phyloP scores from a whole-genome alignment of 2,797 vertebrate species.

The Chrysocyon brachyurus region DNA sequence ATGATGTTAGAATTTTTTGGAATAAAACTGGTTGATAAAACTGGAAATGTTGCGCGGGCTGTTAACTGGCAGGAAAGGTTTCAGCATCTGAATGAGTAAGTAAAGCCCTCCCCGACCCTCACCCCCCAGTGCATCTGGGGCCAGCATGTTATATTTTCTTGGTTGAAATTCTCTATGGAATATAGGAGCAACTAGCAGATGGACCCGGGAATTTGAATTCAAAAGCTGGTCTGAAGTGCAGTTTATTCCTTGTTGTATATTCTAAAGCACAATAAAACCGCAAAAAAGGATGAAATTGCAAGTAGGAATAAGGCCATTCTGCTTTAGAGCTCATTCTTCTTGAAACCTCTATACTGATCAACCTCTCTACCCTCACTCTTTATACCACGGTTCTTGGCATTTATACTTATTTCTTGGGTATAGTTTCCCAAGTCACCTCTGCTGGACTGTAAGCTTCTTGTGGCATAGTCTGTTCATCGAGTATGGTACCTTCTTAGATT shows the following conservation, averaged over 20 bases:
- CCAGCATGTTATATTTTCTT: background rate
- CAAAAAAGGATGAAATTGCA: background rate
- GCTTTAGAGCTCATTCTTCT: background rate
- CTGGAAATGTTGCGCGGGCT: slow-evolving; percentile 94
- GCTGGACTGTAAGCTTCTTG: background rate
- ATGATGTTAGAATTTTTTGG: slow-evolving; percentile 99
- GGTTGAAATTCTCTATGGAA: slow-evolving; percentile 47
- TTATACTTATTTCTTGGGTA: background rate
- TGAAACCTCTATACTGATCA: background rate
- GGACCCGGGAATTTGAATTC: slow-evolving; percentile 44
- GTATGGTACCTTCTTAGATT: background rate
- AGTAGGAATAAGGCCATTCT: background rate
- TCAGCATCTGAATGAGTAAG: slow-evolving; percentile 98
- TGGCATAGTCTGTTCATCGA: background rate
- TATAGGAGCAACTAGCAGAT: background rate
- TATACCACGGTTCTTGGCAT: background rate
- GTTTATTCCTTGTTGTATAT: background rate
- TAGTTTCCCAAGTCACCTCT: background rate
- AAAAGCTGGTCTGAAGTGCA: slow-evolving; percentile 20
- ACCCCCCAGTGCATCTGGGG: background rate
- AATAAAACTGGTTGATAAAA: slow-evolving; percentile 96
- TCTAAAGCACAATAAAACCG: slow-evolving; percentile 18
- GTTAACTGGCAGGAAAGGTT: slow-evolving; percentile 97
- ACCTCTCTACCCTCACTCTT: background rate
- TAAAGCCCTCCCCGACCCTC: slow-evolving; percentile 49